Evolutionary conservation across 2,888 invertebrate species (phyloP), one percentile per base, ranked within the genome.

Genomic region (Arrhopalites spinosus): DNA sequence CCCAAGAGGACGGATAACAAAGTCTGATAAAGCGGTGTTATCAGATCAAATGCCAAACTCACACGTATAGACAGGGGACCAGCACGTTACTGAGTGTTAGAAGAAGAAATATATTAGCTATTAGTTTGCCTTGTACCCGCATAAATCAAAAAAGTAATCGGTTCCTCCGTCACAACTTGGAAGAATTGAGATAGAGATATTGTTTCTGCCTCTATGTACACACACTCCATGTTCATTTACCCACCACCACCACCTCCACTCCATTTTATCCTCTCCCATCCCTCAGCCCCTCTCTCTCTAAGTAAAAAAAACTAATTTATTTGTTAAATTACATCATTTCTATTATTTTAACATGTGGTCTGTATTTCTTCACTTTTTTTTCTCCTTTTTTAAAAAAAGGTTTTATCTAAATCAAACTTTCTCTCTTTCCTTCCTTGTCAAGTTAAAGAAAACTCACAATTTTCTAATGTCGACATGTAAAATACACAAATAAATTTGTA

Each of bases 121-220:
- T 69, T 69, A 69, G 69, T 69, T 43, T 53, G 50, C 27, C 69
- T 53, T 69, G 69, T 69, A 69, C 69, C 69, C 69, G 69, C 69
- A 69, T 69, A 69, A 69, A 69, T 69, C 69, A 69, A 69, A 69
- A 69, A 69, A 69, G 69, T 69, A 69, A 69, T 69, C 69, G 69
- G 69, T 50, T 15, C 50, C 69, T 69, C 69, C 69, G 69, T 69
- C 69, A 69, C 25, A 47, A 45, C 69, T 69, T 53, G 47, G 23
- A 27, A n/a, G 25, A 69, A 69, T 17, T 53, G 47, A 45, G 69
- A 69, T 69, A 47, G 69, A 69, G 69, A 69, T 50, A 69, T 47
- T 50, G 25, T 50, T 17, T 50, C 3, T 36, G 13, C 43, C 11
- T 36, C 17, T 20, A 59, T 25, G 25, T 25, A 59, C 27, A 59